Evolutionary conservation across 2,113 vertebrate species (phyloP).

Genomic region (Phasianus colchicus): DNA sequence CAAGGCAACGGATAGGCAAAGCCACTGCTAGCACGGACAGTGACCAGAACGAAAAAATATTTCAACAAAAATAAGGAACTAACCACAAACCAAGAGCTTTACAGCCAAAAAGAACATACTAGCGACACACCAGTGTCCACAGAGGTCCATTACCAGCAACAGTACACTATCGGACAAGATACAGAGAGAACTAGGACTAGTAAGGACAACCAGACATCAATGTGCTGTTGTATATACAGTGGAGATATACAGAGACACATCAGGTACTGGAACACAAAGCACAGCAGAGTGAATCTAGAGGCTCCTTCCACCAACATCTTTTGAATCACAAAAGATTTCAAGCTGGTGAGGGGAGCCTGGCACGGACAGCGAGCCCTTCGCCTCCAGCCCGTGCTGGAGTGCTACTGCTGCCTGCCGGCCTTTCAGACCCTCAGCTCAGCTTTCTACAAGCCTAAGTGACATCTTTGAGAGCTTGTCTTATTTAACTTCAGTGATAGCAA

Average conservation of each 20-base stretch:
- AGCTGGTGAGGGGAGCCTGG: not conserved
- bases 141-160: slow-evolving; percentile 74
- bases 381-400: not conserved
- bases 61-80: slow-evolving; percentile 70
- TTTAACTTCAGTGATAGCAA: slow-evolving; percentile 25
- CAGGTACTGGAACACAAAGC: slow-evolving; percentile 74
- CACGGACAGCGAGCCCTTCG: not conserved
- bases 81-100: slow-evolving; percentile 83
- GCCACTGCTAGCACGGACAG: slow-evolving; percentile 82
- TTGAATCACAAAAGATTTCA: not conserved
- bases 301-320: slow-evolving; percentile 46
- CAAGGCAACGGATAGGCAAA: slow-evolving; percentile 83
- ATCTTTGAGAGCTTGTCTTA: slow-evolving; percentile 58
- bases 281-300: slow-evolving; percentile 50
- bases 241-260: slow-evolving; percentile 76
- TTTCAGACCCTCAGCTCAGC: not conserved
- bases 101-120: slow-evolving; percentile 80
- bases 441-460: not conserved
- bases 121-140: slow-evolving; percentile 81
- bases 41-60: slow-evolving; percentile 77
- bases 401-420: not conserved
- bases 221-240: slow-evolving; percentile 77
- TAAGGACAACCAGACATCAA: slow-evolving; percentile 76
- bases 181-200: slow-evolving; percentile 79
- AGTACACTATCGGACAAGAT: slow-evolving; percentile 72